Percentiles rank a stretch among this genome's conserved stretches.
Evolutionary conservation across 1,140 invertebrate species (phyloP).

Genomic region (Aethina tumida): DNA sequence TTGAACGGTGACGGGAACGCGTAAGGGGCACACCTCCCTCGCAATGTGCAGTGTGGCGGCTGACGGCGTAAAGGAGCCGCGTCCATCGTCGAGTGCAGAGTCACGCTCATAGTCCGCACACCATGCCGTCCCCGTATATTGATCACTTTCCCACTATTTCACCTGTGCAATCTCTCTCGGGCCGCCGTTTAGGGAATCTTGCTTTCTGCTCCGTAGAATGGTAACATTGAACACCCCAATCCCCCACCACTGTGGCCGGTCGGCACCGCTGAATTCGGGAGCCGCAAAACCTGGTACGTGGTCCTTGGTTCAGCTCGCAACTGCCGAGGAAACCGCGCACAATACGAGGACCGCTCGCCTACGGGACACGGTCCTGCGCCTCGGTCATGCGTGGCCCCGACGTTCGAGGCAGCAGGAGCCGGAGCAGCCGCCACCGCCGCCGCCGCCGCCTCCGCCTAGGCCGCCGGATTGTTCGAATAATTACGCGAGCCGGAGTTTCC

Average conservation of each 20-base stretch:
- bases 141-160: conserved; percentile 25
- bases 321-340: conserved; percentile 17
- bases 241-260: conserved; percentile 8
- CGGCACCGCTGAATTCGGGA: neutral
- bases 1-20: conserved; percentile 5
- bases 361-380: conserved; percentile 12
- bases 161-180: conserved; percentile 16
- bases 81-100: neutral
- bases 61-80: conserved; percentile 6
- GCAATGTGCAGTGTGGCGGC: conserved; percentile 15
- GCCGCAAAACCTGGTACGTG: neutral
- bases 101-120: neutral
- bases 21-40: conserved; percentile 20
- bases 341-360: conserved; percentile 8
- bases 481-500: neutral
- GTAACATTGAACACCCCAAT: conserved; percentile 13
- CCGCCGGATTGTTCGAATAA: neutral
- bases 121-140: conserved; percentile 17
- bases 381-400: neutral
- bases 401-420: conserved; percentile 1
- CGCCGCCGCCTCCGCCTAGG: neutral
- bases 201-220: conserved; percentile 14
- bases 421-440: conserved; percentile 4
- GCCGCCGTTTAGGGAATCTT: conserved; percentile 15
- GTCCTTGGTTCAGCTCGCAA: conserved; percentile 8